Conservation (phyloP, 1,140 invertebrate genomes). For the Monochamus saltuarius region DNA sequence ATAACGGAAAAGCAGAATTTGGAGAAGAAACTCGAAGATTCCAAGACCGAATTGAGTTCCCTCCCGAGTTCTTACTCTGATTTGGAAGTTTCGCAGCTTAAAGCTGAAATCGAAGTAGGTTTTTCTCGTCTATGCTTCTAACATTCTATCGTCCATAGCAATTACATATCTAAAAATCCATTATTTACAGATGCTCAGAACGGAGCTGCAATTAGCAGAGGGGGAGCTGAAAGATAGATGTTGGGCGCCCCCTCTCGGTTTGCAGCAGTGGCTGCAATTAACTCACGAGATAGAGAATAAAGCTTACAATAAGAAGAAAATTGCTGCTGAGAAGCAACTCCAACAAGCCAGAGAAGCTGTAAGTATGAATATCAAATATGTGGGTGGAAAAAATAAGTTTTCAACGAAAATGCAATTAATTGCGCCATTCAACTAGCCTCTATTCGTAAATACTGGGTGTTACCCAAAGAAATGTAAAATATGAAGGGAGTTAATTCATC, state of each 20-base stretch:
- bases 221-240: conserved; percentile 84
- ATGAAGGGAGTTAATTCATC: no score
- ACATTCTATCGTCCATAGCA: no score
- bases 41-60: conserved; percentile 58
- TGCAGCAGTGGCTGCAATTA: conserved; percentile 91
- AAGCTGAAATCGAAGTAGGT: conserved; percentile 77
- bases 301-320: conserved; percentile 82
- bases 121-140: not conserved
- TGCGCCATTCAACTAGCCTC: no score
- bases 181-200: conserved; percentile 65
- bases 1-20: conserved; percentile 79
- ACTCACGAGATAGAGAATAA: conserved; percentile 93
- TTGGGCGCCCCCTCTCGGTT: conserved; percentile 81
- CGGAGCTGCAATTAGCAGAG: conserved; percentile 81
- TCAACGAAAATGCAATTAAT: no score
- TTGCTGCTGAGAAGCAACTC: conserved; percentile 80
- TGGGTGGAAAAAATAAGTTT: not conserved
- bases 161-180: no score
- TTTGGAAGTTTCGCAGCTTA: conserved; percentile 77
- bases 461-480: no score
- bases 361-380: conserved; percentile 53
- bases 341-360: conserved; percentile 86
- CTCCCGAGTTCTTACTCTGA: conserved; percentile 74
- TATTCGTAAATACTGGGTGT: no score
- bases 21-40: conserved; percentile 74